phyloP scores from a whole-genome alignment of 2,888 invertebrate genomes.

The Euzophera pinguis region DNA sequence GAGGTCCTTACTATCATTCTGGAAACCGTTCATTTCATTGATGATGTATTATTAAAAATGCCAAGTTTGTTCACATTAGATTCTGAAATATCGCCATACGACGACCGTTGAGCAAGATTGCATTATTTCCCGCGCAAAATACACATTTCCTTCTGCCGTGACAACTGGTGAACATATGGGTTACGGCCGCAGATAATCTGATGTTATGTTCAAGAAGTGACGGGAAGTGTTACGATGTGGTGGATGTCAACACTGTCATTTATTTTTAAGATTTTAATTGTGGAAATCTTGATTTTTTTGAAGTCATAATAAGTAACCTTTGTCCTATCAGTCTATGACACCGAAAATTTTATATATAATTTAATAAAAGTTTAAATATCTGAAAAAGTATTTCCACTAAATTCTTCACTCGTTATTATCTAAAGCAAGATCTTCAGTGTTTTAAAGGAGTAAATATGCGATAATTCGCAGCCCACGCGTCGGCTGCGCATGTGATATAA shows the following conservation, averaged over 20 bases:
- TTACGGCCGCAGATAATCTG: conserved; percentile 45
- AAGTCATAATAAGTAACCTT: too few relatives aligned
- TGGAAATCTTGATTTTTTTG: too few relatives aligned
- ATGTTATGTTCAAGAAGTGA: background rate
- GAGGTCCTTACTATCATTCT: too few relatives aligned
- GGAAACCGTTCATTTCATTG: too few relatives aligned
- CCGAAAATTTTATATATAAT: too few relatives aligned
- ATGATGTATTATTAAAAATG: too few relatives aligned
- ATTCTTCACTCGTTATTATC: background rate
- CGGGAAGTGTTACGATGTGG: background rate
- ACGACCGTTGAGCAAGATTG: conserved; percentile 14
- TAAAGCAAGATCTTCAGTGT: background rate
- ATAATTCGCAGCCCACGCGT: conserved; percentile 3
- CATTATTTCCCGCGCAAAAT: conserved; percentile 20
- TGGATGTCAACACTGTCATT: too few relatives aligned
- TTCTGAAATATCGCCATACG: background rate
- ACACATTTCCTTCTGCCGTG: conserved; percentile 43
- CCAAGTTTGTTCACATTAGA: background rate
- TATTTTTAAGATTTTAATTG: too few relatives aligned
- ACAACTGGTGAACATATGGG: conserved; percentile 50
- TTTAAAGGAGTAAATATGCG: background rate
- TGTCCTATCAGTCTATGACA: too few relatives aligned
- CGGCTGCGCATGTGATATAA: background rate
- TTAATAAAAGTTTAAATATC: too few relatives aligned
- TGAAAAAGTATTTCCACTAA: background rate